A percentile compares a stretch with the other conserved stretches of the same genome.
Evolutionary conservation across 2,113 vertebrate genomes (phyloP).

Genomic region (Fregata magnificens): DNA sequence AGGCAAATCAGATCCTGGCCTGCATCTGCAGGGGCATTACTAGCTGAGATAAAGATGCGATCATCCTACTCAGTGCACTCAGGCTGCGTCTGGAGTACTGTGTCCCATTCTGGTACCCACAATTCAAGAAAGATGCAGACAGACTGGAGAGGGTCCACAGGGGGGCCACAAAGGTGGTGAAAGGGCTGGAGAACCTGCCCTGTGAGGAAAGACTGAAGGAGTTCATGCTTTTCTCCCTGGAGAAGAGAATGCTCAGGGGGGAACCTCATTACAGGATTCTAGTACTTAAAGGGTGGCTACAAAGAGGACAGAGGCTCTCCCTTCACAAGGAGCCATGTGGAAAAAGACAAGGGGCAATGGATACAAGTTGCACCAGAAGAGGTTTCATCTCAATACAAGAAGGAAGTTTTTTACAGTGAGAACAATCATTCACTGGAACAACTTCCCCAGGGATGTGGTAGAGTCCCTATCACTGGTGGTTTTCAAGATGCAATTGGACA

Average conservation of each 20-base stretch:
- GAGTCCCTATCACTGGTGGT: neutral
- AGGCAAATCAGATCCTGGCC: neutral
- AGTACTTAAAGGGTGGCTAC: neutral
- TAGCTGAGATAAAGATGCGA: neutral
- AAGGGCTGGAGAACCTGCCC: neutral
- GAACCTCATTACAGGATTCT: neutral
- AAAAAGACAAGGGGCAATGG: neutral
- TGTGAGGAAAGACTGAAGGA: neutral
- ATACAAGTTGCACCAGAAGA: neutral
- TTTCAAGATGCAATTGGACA: neutral
- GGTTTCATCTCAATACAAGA: neutral
- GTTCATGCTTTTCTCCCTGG: neutral
- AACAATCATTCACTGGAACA: neutral
- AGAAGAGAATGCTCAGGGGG: neutral
- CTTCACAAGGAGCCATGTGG: neutral
- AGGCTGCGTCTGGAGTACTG: neutral
- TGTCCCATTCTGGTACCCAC: neutral
- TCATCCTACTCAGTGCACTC: neutral
- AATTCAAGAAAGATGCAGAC: neutral
- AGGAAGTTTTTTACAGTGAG: neutral
- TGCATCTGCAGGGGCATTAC: neutral
- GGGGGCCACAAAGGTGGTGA: neutral
- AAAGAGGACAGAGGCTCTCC: neutral
- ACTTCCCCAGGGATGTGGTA: neutral
- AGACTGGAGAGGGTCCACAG: neutral